Percentiles rank a stretch among this genome's conserved stretches.
Conservation (phyloP, 2,113 vertebrate genomes). For the Lepisosteus oculatus region DNA sequence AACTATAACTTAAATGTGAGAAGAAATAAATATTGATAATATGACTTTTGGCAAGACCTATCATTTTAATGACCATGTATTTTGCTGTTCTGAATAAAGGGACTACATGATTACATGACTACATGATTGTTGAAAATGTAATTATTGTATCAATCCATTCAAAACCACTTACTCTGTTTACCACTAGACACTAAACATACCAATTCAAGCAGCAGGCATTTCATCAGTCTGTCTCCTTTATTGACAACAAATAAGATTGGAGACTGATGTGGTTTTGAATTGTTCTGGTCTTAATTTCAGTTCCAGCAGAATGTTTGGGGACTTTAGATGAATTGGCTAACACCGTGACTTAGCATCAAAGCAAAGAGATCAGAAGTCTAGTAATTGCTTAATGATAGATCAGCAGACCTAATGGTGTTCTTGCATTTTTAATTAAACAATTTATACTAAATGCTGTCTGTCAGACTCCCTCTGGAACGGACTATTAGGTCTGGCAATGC, state of each 20-base stretch:
- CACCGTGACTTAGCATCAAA: slow-evolving; percentile 28
- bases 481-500: neutral
- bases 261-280: neutral
- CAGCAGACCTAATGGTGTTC: neutral
- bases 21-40: no score
- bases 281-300: slow-evolving; percentile 1
- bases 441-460: neutral
- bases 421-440: slow-evolving; percentile 3
- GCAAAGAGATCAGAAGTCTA: neutral
- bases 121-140: no score
- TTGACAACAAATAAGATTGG: slow-evolving; percentile 32
- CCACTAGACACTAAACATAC: slow-evolving; percentile 31
- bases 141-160: no score
- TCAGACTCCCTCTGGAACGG: neutral
- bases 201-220: slow-evolving; percentile 48
- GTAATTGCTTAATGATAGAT: slow-evolving; percentile 5
- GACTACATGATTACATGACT: no score
- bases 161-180: slow-evolving; percentile 1
- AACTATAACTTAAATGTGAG: no score
- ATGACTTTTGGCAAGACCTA: no score
- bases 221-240: slow-evolving; percentile 26
- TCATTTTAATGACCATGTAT: no score
- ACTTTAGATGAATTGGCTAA: slow-evolving; percentile 22
- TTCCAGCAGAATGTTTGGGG: neutral
- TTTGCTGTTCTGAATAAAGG: no score